Evolutionary conservation across 2,888 invertebrate species (phyloP).

Genomic region (Therioaphis trifolii): DNA sequence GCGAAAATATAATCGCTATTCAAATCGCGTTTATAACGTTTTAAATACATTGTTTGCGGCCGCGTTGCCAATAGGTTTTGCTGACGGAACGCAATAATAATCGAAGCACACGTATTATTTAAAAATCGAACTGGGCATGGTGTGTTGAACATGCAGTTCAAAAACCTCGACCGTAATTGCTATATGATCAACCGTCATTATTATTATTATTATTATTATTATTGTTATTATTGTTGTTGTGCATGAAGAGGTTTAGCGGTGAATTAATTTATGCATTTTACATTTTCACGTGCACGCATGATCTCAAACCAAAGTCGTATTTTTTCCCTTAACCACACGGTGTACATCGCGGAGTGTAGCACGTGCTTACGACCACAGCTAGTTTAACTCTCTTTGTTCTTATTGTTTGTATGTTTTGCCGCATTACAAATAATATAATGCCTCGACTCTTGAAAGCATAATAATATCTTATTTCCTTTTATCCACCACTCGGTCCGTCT

Average conservation of each 20-base stretch:
- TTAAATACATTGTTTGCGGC: background rate
- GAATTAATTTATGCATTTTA: background rate
- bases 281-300: background rate
- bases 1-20: conserved; percentile 7
- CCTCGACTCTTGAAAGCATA: background rate
- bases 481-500: background rate
- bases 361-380: background rate
- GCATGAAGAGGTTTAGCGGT: background rate
- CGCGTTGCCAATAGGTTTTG: background rate
- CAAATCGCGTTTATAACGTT: background rate
- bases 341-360: background rate
- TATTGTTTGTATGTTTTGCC: background rate
- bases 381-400: conserved; percentile 3
- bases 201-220: background rate
- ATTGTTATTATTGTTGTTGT: background rate
- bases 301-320: background rate
- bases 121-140: background rate
- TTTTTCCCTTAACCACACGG: background rate
- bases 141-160: background rate
- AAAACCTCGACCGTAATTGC: background rate
- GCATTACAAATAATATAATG: background rate
- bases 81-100: background rate
- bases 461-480: background rate
- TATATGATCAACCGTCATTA: background rate
- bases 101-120: conserved; percentile 4